Evolutionary conservation across 2,113 vertebrate genomes (phyloP).

Genomic region (Myxocyprinus asiaticus): DNA sequence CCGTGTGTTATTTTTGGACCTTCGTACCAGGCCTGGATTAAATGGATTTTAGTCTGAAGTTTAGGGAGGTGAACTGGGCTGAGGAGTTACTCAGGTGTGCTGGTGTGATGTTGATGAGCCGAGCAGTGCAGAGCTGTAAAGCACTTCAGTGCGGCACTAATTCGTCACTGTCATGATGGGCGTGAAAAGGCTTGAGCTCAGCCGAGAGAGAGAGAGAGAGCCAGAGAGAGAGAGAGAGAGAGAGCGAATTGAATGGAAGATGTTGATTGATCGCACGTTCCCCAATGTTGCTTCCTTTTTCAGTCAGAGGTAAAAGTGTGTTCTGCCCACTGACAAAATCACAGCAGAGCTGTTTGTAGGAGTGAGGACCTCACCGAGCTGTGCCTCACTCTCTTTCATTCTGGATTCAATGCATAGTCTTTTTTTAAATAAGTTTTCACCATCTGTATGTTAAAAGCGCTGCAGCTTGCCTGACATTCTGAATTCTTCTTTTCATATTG

Average conservation of each 20-base stretch:
- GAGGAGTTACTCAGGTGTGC: not conserved
- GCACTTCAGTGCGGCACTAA: constrained; percentile 14
- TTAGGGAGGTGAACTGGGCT: not conserved
- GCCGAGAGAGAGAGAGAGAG: not conserved
- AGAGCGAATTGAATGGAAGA: not conserved
- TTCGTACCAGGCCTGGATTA: not conserved
- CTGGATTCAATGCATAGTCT: not conserved
- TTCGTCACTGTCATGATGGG: not conserved
- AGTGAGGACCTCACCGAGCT: not conserved
- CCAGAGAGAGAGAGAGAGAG: not conserved
- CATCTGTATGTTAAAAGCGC: not conserved
- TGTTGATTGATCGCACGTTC: constrained; percentile 14
- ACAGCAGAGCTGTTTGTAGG: constrained; percentile 1
- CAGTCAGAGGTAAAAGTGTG: not conserved
- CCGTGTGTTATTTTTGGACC: not conserved
- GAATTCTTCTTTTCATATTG: not conserved
- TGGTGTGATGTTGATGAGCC: not conserved
- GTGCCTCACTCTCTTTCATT: not conserved
- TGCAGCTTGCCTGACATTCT: not conserved
- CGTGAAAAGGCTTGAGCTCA: not conserved
- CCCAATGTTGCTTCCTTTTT: constrained; percentile 6
- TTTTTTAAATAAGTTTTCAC: not conserved
- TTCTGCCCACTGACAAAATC: constrained; percentile 3
- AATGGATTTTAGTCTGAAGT: not conserved
- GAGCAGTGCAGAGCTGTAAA: not conserved